Base-by-base conservation (phyloP, 2,888 invertebrate species). In the Rotaria magnacalcarata region DNA sequence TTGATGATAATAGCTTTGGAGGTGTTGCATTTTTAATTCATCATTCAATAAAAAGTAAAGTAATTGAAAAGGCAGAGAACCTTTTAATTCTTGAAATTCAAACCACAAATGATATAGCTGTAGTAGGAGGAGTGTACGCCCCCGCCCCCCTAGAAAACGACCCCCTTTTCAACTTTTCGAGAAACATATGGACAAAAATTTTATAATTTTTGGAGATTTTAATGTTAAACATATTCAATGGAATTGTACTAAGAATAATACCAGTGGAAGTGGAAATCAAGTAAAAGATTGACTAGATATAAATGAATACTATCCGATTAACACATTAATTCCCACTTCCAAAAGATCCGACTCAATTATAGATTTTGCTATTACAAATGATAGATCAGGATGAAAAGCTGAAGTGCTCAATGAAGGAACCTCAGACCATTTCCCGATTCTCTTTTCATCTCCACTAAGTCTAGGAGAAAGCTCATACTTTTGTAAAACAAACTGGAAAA, bases 401-500 rank as follows among this genome's bases (percentile, higher is more conserved):
- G 56, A 56, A 56, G 56, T 56, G 56, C 24, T 56, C 3, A 6
- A 56, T 24, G 56, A 60, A n/a, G 60, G 60, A n/a, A 60, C 60
- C 6, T 60, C 60, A 60, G n/a, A 60, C 3, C 60, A 60, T 27
- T 60, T n/a, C n/a, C n/a, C n/a, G 7, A 10, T 60, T n/a, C 60
- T 60, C 24, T 60, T 60, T 60, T 24, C 60, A 60, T 60, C 60
- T 7, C 60, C 60, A n/a, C 14, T 60, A 11, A n/a, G 24, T 60
- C 2, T 60, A 60, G 27, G 0, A 60, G 60, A 60, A 60, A 60
- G n/a, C 27, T 24, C 24, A 11, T n/a, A 60, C 60, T 60, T 60
- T 60, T n/a, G 60, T n/a, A 60, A 60, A 60, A 60, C 60, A 60
- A 27, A 60, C 60, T 60, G 60, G 60, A 60, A 60, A 60, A 27